Conservation (phyloP, 30 jellyfish, hydroid and myxozoan genomes). For the Chrysaora quinquecirrha region DNA sequence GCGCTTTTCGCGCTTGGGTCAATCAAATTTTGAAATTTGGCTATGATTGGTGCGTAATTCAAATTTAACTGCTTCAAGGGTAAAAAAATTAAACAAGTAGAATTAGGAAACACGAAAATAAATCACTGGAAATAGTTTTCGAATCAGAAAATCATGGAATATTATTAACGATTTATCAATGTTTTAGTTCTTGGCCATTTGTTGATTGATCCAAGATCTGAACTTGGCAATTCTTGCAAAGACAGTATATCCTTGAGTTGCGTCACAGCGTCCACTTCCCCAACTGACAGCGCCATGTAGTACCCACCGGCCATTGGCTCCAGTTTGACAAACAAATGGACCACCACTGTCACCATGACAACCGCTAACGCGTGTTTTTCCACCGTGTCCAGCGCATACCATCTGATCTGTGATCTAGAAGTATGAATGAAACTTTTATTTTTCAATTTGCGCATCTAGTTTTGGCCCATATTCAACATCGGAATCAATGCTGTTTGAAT, state of each 20-base stretch:
- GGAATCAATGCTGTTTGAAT: no score
- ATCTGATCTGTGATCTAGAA: conserved; percentile 7
- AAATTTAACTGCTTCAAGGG: no score
- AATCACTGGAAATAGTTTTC: no score
- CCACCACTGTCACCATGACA: conserved; percentile 94
- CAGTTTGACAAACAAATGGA: conserved; percentile 68
- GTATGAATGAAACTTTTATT: not conserved
- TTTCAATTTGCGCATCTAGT: not conserved
- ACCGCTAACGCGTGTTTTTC: conserved; percentile 64
- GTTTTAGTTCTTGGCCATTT: conserved; percentile 17
- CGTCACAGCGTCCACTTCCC: conserved; percentile 55
- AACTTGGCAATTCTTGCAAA: conserved; percentile 68
- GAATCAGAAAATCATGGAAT: no score
- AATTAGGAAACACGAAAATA: no score
- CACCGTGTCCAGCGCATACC: conserved; percentile 82
- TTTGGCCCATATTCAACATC: no score
- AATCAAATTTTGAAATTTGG: no score
- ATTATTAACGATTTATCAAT: no score
- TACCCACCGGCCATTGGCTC: conserved; percentile 34
- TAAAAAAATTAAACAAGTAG: no score
- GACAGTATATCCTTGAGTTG: conserved; percentile 64
- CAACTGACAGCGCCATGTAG: conserved; percentile 65
- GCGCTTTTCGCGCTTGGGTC: no score
- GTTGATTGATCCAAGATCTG: conserved; percentile 57
- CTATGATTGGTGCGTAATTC: no score